Base-by-base conservation (phyloP, 2,797 vertebrate genomes). In the Gymnopithys bicolor region DNA sequence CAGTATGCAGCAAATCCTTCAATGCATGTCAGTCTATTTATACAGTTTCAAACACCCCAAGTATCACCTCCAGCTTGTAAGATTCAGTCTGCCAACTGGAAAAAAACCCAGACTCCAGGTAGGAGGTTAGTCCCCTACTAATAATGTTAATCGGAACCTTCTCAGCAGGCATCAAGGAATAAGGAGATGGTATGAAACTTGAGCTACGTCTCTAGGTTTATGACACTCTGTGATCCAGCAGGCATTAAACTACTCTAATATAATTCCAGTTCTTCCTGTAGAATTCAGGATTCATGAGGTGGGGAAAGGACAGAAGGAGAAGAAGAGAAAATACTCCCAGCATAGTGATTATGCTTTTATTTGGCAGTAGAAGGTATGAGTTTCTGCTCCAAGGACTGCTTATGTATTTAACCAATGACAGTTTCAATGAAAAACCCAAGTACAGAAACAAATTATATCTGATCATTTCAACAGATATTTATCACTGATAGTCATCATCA, bases 341-440 rank as follows among this genome's bases (percentile, higher is more conserved):
- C 35, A 66, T 64, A 64, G 35, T 67, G 88, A 74, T 93, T 74
- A 76, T 59, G 33, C 30, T 76, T 88, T 82, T 80, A 8, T 60
- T 90, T 84, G 71, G 74, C 45, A 84, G 51, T 89, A 71, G 41
- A 79, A 69, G 67, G 55, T 18, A 52, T 9, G 24, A 90, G 11
- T 52, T 93, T 59, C 59, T 60, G 52, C 63, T 91, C 45, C 92
- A 95, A 92, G 74, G 59, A 84, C 52, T 82, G 33, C 46, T 92
- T 87, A 82, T 76, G 52, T 63, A 32, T 80, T 94, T 87, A 89
- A 82, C 56, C 24, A 52, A 45, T 64, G 60, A 53, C 70, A 74
- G 24, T 76, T 95, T 89, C 52, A 90, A 55, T 83, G 59, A 89
- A 95, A 95, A 82, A 58, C 69, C 48, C 78, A 79, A 82, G 41